Evolutionary conservation across 2,113 vertebrate species (phyloP), one percentile per base, ranked within the genome.

Genomic region (Esox niger): DNA sequence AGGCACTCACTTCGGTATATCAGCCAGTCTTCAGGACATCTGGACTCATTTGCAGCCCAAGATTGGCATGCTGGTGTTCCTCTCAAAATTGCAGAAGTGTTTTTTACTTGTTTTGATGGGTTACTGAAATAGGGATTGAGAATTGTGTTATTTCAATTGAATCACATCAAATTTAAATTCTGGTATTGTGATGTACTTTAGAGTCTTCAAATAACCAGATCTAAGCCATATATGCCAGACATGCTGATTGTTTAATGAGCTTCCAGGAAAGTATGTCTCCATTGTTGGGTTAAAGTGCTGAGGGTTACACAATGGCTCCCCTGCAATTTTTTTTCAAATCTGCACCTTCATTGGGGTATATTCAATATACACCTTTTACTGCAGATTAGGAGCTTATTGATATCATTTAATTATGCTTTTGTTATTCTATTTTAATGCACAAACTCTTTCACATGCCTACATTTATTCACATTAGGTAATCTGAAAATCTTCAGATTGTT

Each of bases 281-380:
- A 63, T 58, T 62, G 21, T 70, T 56, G 25, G 59, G n/a, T 74
- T 73, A 21, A 30, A 31, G 10, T 43, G 64, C 68, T 68, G 55
- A 47, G 38, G 30, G 23, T 68, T 69, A 66, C 35, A 13, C 59
- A 23, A 33, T 55, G 20, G 26, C 55, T 76, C 26, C 73, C 17
- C 71, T 62, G 63, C 57, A 8, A 4, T 29, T 55, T 56, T 23
- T 70, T 35, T 70, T 61, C 54, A 38, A 58, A 49, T 63, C 60
- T 73, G 13, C 74, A 33, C 68, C 64, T 31, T 21, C 30, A 49
- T 69, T 29, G 27, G 68, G 64, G 52, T 29, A 27, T 58, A 58
- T 17, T 27, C 13, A 26, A 30, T 58, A 8, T 27, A 58, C 56
- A 58, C 27, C 13, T 52, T 52, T 52, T 6, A 23, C 11, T 52